Conservation (phyloP, 2,113 vertebrate genomes). For the Turdus rufiventris region DNA sequence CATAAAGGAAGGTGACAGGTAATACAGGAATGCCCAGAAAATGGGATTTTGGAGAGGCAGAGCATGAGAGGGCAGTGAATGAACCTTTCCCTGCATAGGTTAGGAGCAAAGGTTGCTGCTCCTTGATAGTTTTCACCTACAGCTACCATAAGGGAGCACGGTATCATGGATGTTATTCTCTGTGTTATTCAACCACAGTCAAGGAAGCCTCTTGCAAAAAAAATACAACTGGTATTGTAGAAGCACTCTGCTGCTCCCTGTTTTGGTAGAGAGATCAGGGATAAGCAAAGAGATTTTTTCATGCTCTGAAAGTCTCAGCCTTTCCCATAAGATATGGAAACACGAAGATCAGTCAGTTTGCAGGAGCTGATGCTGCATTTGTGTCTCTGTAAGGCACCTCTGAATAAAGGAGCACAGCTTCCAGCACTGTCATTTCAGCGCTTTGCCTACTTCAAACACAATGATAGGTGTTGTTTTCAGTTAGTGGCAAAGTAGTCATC, state of each 20-base stretch:
- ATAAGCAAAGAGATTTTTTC: background rate
- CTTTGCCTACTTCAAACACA: slow-evolving; percentile 26
- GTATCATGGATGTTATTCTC: background rate
- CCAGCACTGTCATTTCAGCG: background rate
- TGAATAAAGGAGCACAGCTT: background rate
- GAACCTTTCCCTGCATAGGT: background rate
- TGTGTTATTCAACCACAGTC: background rate
- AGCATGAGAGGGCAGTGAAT: background rate
- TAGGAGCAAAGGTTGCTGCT: background rate
- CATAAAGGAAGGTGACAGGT: background rate
- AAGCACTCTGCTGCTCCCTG: background rate
- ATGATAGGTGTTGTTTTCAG: slow-evolving; percentile 11
- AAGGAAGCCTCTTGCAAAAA: background rate
- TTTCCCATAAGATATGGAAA: background rate
- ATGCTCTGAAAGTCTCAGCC: background rate
- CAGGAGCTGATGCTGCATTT: background rate
- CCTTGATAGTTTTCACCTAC: background rate
- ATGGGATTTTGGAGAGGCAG: background rate
- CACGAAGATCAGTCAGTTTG: accelerated
- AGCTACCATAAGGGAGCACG: accelerated
- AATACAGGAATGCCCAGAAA: background rate
- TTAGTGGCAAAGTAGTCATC: background rate
- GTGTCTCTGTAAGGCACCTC: accelerated
- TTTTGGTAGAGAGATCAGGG: background rate
- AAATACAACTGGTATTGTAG: background rate